Conservation (phyloP, 2,113 vertebrate genomes). For the Synchiropus splendidus region DNA sequence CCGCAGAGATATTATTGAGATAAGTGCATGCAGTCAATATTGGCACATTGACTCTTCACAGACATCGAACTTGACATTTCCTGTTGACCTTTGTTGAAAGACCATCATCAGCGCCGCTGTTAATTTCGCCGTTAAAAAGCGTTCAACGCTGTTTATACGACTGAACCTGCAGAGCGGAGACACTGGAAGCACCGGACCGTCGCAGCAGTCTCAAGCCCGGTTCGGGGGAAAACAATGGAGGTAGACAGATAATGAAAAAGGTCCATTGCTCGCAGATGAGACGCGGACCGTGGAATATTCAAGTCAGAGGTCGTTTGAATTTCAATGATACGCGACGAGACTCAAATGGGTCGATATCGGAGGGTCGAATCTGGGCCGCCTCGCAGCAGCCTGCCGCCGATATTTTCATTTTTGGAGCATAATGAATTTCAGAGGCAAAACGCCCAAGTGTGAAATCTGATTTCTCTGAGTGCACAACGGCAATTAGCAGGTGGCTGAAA, state of each 20-base stretch:
- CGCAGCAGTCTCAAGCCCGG: too few species aligned
- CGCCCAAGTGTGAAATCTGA: constrained; percentile 20
- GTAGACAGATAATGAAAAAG: neutral
- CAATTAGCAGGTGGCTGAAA: constrained; percentile 24
- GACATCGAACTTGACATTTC: constrained; percentile 5
- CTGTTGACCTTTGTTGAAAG: neutral
- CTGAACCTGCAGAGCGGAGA: too few species aligned
- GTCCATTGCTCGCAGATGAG: neutral
- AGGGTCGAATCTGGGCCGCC: constrained; percentile 6
- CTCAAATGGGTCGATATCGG: neutral
- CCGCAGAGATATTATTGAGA: neutral
- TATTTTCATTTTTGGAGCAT: constrained; percentile 12
- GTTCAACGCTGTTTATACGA: too few species aligned
- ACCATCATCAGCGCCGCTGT: too few species aligned
- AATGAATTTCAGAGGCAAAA: constrained; percentile 13
- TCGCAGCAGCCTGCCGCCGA: constrained; percentile 1
- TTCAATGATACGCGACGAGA: constrained; percentile 17
- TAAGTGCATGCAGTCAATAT: too few species aligned
- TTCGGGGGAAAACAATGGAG: too few species aligned
- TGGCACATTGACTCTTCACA: neutral
- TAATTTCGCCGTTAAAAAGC: too few species aligned
- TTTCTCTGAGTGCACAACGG: constrained; percentile 10
- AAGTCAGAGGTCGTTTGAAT: constrained; percentile 12
- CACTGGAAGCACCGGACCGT: too few species aligned
- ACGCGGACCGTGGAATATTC: constrained; percentile 3